Evolutionary conservation across 2,888 invertebrate species (phyloP).

Genomic region (Eledona agricola): DNA sequence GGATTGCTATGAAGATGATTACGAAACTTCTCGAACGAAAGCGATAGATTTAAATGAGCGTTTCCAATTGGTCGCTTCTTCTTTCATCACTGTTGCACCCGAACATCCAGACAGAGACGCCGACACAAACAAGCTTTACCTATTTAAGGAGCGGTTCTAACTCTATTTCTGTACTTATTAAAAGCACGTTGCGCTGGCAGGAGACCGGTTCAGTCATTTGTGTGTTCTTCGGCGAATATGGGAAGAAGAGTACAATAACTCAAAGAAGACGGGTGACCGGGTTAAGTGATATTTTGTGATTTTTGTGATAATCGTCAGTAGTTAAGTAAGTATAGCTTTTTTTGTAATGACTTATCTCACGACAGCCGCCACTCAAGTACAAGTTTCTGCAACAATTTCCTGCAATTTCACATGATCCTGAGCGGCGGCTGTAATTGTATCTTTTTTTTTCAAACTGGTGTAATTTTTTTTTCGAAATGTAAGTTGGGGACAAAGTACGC

Average conservation of each 20-base stretch:
- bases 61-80: constrained; percentile 9
- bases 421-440: no score
- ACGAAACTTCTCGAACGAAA: constrained; percentile 14
- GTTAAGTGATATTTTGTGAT: background rate
- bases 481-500: no score
- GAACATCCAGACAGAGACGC: background rate
- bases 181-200: constrained; percentile 10
- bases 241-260: constrained; percentile 5
- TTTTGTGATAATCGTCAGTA: constrained; percentile 5
- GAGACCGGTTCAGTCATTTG: no score
- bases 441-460: no score
- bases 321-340: constrained; percentile 1
- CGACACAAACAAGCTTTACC: constrained; percentile 18
- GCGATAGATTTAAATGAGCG: constrained; percentile 6
- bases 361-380: no score
- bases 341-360: background rate
- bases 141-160: constrained; percentile 23
- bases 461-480: no score
- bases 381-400: no score
- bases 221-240: constrained; percentile 11
- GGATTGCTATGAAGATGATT: no score
- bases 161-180: constrained; percentile 26
- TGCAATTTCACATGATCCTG: no score
- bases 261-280: constrained; percentile 5
- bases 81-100: constrained; percentile 1